Percentiles rank a stretch among this genome's conserved stretches.
Conservation (phyloP, 2,797 vertebrate genomes). For the Rhabdomys pumilio region DNA sequence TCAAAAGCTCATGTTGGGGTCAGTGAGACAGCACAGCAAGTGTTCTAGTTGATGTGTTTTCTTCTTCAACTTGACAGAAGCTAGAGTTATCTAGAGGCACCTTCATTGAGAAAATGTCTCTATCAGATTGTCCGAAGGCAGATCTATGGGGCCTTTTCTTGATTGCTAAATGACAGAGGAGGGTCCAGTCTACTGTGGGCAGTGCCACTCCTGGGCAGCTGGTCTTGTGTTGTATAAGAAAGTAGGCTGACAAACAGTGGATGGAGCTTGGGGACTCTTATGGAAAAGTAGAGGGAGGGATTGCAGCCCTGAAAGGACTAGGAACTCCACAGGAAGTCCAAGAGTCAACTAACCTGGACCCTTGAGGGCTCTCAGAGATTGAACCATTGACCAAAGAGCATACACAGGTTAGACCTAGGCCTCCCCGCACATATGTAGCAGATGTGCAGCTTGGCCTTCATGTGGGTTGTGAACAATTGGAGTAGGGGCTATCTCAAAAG, state of each 20-base stretch:
- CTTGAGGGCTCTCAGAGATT: background rate
- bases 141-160: background rate
- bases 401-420: background rate
- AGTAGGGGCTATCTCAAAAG: background rate
- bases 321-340: background rate
- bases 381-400: background rate
- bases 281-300: background rate
- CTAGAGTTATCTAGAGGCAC: background rate
- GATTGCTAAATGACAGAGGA: background rate
- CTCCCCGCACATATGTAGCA: background rate
- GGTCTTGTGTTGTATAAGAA: background rate
- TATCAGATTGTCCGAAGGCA: background rate
- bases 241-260: background rate
- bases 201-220: background rate
- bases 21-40: background rate
- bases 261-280: background rate
- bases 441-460: background rate
- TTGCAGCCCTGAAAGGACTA: background rate
- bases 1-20: background rate
- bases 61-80: background rate
- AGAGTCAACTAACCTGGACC: background rate
- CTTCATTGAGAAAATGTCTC: background rate
- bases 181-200: background rate
- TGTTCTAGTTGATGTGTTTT: too few species aligned
- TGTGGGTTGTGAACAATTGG: background rate